Conservation (phyloP, 2,888 invertebrate genomes). For the Eristalis tenax region DNA sequence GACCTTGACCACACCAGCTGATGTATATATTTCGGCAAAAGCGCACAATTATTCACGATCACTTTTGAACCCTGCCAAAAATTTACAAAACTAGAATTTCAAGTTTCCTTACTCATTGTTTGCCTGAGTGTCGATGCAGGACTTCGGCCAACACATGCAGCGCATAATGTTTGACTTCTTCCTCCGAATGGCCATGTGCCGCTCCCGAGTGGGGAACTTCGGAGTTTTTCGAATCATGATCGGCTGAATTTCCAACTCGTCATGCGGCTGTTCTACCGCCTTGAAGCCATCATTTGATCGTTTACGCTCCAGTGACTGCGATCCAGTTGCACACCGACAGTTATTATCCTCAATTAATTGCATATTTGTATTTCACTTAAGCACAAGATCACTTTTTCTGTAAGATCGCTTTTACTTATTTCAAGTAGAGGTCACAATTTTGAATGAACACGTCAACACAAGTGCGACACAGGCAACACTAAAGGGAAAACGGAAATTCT, state of each 20-base stretch:
- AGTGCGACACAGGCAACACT: background rate
- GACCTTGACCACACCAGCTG: conserved; percentile 37
- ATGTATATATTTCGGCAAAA: conserved; percentile 2
- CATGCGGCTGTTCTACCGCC: conserved; percentile 6
- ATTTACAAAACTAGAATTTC: background rate
- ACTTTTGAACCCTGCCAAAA: background rate
- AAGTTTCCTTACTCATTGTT: conserved; percentile 62
- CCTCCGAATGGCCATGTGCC: conserved; percentile 86
- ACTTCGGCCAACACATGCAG: conserved; percentile 60
- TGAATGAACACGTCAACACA: conserved; percentile 19
- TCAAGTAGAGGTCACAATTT: background rate
- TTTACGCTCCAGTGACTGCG: conserved; percentile 18
- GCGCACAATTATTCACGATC: background rate
- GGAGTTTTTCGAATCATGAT: conserved; percentile 83
- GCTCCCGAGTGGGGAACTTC: conserved; percentile 86
- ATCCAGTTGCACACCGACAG: conserved; percentile 1
- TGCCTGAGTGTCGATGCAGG: conserved; percentile 63
- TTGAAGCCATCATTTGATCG: conserved; percentile 37
- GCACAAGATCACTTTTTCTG: background rate
- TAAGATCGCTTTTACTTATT: background rate
- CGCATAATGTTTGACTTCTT: conserved; percentile 80
- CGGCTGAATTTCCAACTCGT: conserved; percentile 78
- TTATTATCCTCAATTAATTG: conserved; percentile 57
- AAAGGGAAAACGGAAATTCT: background rate
- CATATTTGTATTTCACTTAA: conserved; percentile 44